Conservation (phyloP, 2,888 invertebrate genomes). For the Ophion ellenae region DNA sequence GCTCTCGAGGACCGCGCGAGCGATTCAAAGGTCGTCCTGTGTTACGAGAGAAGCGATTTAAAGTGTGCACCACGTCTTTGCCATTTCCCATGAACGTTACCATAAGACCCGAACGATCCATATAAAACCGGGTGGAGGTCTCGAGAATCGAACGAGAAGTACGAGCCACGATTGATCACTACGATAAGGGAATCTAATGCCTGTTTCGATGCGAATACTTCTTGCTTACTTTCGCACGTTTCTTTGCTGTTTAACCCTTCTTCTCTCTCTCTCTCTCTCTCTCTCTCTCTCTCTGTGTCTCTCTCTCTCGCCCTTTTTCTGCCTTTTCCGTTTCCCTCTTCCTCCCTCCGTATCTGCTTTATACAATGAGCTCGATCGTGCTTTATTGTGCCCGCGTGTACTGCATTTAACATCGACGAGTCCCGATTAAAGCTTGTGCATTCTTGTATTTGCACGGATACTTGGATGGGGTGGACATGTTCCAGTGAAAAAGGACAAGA, state of each 20-base stretch:
- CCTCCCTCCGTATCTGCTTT: slow-evolving; percentile 48
- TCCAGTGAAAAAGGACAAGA: no score
- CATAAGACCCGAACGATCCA: slow-evolving; percentile 65
- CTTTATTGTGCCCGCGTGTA: slow-evolving; percentile 42
- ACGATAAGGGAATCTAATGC: slow-evolving; percentile 77
- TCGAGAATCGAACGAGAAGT: slow-evolving; percentile 58
- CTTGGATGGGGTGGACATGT: no score
- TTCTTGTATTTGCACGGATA: no score
- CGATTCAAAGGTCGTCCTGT: slow-evolving; percentile 69
- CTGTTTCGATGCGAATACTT: slow-evolving; percentile 72
- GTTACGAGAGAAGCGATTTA: slow-evolving; percentile 65
- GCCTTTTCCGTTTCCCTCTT: slow-evolving; percentile 38
- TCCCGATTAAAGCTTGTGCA: no score
- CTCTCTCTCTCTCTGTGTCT: slow-evolving; percentile 33
- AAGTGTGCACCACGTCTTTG: slow-evolving; percentile 72
- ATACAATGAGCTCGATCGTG: slow-evolving; percentile 61
- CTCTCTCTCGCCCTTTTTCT: slow-evolving; percentile 16
- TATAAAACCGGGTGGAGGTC: slow-evolving; percentile 74
- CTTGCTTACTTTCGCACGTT: slow-evolving; percentile 69
- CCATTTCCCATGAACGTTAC: slow-evolving; percentile 77
- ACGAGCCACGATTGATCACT: slow-evolving; percentile 75
- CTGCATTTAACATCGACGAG: no score
- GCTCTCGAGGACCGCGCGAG: slow-evolving; percentile 38
- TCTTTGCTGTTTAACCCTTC: slow-evolving; percentile 33
- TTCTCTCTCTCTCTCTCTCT: slow-evolving; percentile 38